phyloP scores from a whole-genome alignment of 2,113 vertebrate genomes.

The Microtus ochrogaster region DNA sequence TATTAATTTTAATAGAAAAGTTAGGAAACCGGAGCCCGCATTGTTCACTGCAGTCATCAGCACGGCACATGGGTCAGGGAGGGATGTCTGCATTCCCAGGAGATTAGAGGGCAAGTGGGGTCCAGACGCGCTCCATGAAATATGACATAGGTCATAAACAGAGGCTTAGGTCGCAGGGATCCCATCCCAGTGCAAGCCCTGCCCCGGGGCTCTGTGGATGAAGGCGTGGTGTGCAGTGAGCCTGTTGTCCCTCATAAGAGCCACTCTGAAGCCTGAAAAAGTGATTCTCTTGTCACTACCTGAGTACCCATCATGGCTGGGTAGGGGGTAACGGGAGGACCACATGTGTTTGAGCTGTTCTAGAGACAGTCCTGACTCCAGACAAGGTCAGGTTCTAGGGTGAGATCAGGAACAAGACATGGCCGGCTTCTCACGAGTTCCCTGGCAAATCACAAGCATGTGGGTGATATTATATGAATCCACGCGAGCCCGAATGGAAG shows the following conservation, averaged over 20 bases:
- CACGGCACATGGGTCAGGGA: constrained; percentile 59
- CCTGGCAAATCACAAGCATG: no score
- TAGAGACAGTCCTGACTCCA: background rate
- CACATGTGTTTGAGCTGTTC: background rate
- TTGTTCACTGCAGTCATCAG: constrained; percentile 73
- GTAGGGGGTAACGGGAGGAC: fast-evolving
- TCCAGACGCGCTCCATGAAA: constrained; percentile 81
- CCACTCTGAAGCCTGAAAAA: background rate
- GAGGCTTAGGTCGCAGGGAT: constrained; percentile 56
- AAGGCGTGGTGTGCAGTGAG: constrained; percentile 21
- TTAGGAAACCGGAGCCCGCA: constrained; percentile 83
- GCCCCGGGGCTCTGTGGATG: constrained; percentile 62
- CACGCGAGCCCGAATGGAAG: no score
- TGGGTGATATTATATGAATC: no score
- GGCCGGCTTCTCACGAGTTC: background rate
- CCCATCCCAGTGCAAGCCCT: background rate
- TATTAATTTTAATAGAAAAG: constrained; percentile 91
- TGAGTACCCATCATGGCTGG: fast-evolving
- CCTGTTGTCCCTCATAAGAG: background rate
- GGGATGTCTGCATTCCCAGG: constrained; percentile 71
- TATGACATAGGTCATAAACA: constrained; percentile 86
- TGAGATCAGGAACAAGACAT: background rate
- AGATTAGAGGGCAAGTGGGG: constrained; percentile 86
- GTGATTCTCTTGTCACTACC: background rate
- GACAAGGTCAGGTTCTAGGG: no score